These are phyloP conservation scores for Samia ricini DNA, from an alignment of 1,140 invertebrate species.

Conservation along the genomic window DNA sequence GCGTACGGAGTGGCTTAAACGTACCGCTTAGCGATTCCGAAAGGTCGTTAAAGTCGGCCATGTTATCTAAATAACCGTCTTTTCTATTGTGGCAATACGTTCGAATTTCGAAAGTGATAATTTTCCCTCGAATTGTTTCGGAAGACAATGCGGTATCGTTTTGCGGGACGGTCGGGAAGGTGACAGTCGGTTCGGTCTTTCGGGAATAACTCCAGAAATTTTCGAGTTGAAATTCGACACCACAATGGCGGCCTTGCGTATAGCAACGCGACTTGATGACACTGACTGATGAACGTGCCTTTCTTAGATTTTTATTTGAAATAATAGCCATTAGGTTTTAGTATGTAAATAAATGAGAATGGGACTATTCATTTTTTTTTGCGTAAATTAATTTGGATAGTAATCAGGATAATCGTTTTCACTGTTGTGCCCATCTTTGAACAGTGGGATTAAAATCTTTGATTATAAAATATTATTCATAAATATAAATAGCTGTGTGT, in stretches of 20 bases:
- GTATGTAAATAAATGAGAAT: neutral
- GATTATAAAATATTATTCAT: too few species aligned
- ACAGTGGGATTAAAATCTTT: too few species aligned
- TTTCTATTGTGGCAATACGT: neutral
- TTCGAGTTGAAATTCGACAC: neutral
- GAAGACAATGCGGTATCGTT: constrained; percentile 10
- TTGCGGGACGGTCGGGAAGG: constrained; percentile 4
- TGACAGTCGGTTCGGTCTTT: constrained; percentile 6
- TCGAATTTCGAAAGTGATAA: neutral
- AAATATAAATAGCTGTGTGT: too few species aligned
- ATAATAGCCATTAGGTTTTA: neutral
- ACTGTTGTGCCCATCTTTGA: too few species aligned
- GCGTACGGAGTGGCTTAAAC: constrained; percentile 6
- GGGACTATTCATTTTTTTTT: too few species aligned
- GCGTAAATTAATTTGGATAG: too few species aligned
- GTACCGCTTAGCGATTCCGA: neutral
- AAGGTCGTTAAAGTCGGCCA: neutral
- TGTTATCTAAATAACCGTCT: neutral
- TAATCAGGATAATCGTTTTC: too few species aligned
- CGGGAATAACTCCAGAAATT: constrained; percentile 4
- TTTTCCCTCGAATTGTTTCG: neutral
- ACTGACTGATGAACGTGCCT: neutral
- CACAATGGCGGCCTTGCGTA: constrained; percentile 4
- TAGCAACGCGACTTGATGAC: neutral
- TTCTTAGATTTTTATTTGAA: neutral